phyloP scores from a whole-genome alignment of 2,888 invertebrate genomes.

The Drosophila rubida region DNA sequence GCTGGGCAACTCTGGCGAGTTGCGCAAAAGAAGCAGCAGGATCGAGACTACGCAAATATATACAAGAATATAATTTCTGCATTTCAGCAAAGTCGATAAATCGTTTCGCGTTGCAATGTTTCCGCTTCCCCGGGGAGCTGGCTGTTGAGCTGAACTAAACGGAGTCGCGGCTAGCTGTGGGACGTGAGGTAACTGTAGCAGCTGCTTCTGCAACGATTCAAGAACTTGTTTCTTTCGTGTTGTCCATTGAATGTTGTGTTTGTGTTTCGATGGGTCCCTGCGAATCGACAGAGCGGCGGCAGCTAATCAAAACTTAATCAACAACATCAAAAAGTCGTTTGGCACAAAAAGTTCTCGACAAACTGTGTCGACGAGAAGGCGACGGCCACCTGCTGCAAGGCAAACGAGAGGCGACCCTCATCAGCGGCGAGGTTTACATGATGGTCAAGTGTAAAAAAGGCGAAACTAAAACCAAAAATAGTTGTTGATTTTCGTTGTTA shows the following conservation, averaged over 20 bases:
- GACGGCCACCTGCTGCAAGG: conserved; percentile 26
- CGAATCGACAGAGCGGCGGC: conserved; percentile 15
- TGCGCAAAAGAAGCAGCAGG: too few species aligned
- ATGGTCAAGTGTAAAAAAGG: conserved; percentile 18
- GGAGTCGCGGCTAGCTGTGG: background rate
- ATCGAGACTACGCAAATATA: conserved; percentile 33
- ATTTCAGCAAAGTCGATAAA: conserved; percentile 59
- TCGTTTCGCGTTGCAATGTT: conserved; percentile 40
- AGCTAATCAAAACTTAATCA: conserved; percentile 76
- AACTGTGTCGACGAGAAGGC: conserved; percentile 3
- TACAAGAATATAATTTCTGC: conserved; percentile 50
- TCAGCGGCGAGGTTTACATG: conserved; percentile 16
- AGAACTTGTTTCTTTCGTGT: conserved; percentile 6
- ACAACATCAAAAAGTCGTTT: conserved; percentile 73
- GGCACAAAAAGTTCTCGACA: conserved; percentile 42
- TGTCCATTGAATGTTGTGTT: conserved; percentile 9
- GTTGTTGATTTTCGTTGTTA: conserved; percentile 10
- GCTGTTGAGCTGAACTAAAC: background rate
- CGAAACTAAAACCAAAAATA: conserved; percentile 7
- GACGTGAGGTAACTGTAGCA: conserved; percentile 12
- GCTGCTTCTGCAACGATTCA: conserved; percentile 32
- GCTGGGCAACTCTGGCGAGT: background rate
- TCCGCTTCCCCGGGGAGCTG: background rate
- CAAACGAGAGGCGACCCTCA: conserved; percentile 19
- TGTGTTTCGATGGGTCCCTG: conserved; percentile 11